Evolutionary conservation across 2,113 vertebrate species (phyloP).

Genomic region (Periophthalmodon schlosseri): DNA sequence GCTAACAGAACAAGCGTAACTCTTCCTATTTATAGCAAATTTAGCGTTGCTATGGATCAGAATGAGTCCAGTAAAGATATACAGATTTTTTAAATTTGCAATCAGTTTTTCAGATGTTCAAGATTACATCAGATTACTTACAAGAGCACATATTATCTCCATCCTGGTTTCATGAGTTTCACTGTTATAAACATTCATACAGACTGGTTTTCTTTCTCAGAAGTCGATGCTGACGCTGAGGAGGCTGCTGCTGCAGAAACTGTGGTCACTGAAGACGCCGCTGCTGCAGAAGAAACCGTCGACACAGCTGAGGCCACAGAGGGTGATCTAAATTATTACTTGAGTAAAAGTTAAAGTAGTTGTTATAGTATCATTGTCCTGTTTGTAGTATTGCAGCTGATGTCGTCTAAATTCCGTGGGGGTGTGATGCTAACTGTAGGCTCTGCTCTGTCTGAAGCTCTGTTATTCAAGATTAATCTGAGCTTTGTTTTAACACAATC

Average conservation of each 20-base stretch:
- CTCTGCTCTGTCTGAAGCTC: no score
- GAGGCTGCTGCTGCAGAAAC: slow-evolving; percentile 52
- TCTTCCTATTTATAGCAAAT: no score
- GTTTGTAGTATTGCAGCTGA: no score
- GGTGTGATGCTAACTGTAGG: no score
- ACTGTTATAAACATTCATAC: background rate
- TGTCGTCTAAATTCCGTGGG: no score
- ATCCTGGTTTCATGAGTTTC: background rate
- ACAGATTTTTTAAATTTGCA: no score
- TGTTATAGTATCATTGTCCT: no score
- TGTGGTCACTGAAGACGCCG: slow-evolving; percentile 22
- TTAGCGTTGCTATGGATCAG: no score
- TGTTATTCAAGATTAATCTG: no score
- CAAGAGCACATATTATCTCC: background rate
- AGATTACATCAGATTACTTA: background rate
- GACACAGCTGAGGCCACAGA: slow-evolving; percentile 31
- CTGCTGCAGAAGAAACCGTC: slow-evolving; percentile 19
- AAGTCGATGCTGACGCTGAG: slow-evolving; percentile 5
- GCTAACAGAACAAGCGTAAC: no score
- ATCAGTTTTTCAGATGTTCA: no score
- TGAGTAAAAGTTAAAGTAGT: background rate
- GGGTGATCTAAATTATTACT: slow-evolving; percentile 17
- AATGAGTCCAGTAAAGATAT: background rate
- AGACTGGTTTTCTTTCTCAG: background rate
- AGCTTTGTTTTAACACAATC: no score